Evolutionary conservation across 2,888 invertebrate genomes (phyloP), one percentile per base, ranked within the genome.

Genomic region (Bedellia somnulentella): DNA sequence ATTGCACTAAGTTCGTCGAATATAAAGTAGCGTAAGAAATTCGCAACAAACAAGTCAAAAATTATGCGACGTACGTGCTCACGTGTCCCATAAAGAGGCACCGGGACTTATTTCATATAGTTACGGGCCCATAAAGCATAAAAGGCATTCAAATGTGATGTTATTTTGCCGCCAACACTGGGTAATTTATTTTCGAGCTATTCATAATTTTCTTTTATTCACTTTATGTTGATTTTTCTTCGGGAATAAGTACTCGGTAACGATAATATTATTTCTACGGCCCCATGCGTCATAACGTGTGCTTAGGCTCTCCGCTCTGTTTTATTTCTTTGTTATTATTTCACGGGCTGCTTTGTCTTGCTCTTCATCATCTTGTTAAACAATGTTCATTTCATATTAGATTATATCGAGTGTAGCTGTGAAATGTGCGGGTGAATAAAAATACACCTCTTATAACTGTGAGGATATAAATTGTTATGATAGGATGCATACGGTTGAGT

Each of bases 131-230:
- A 70, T 75, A 75, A 73, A 75, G 67, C 71, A 75, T 73, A 75
- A 73, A 73, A 63, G 60, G 71, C 68, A 75, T 75, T 75, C 73
- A 73, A 71, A 75, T 75, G 70, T 63, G 73, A 75, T 75, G 75
- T 75, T 75, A 75, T 73, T 75, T 75, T 71, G 73, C 75, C 71
- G 71, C 73, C 73, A 67, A 73, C 71, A 67, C 61, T 52, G 62
- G 60, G 70, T 73, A 75, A 75, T 75, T 75, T 75, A 75, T 75
- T 73, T 71, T 57, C 52, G 63, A 56, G 67, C 71, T 62, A 73
- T 73, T 75, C 75, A 75, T 75, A 75, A 75, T 75, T 75, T 75
- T 75, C 71, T 73, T 75, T 73, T 75, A 75, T 75, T 71, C 75
- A 75, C 73, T 75, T 75, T 75, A 75, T 75, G 75, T 75, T 75